These are phyloP conservation scores for Phaonia tiefii DNA, from an alignment of 2,888 invertebrate genomes.

Conservation along the genomic window DNA sequence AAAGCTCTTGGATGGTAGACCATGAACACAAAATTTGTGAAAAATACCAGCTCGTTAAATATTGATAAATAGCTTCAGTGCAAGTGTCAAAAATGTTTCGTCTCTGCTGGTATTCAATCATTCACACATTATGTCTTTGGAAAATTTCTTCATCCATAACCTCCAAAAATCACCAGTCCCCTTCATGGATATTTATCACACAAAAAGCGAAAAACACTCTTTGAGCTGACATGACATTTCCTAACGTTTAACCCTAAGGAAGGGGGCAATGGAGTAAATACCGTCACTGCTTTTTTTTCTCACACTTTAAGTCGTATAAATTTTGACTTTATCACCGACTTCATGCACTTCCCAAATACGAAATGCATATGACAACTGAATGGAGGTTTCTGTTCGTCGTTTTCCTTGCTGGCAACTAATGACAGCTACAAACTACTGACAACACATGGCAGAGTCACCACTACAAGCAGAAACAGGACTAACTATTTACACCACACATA, in stretches of 20 bases:
- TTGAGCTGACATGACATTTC: no score
- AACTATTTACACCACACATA: no score
- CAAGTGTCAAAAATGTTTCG: no score
- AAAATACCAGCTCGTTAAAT: no score
- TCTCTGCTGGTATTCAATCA: no score
- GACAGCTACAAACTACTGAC: constrained; percentile 41
- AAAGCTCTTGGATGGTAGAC: no score
- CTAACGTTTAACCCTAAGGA: background rate
- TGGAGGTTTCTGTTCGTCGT: background rate
- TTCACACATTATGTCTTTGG: no score
- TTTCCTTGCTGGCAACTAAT: constrained; percentile 44
- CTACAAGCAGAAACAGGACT: constrained; percentile 5
- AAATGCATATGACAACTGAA: constrained; percentile 54
- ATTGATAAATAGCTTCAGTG: no score
- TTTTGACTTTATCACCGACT: constrained; percentile 53
- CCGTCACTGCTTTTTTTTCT: background rate
- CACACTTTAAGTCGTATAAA: constrained; percentile 52
- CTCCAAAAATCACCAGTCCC: background rate
- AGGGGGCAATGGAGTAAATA: background rate
- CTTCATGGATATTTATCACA: background rate
- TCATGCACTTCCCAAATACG: background rate
- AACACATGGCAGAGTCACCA: constrained; percentile 36
- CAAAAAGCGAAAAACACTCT: constrained; percentile 7
- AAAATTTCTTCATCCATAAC: background rate
- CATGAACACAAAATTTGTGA: no score